Evolutionary conservation across 2,797 vertebrate species (phyloP).

Genomic region (Knipowitschia caucasica): DNA sequence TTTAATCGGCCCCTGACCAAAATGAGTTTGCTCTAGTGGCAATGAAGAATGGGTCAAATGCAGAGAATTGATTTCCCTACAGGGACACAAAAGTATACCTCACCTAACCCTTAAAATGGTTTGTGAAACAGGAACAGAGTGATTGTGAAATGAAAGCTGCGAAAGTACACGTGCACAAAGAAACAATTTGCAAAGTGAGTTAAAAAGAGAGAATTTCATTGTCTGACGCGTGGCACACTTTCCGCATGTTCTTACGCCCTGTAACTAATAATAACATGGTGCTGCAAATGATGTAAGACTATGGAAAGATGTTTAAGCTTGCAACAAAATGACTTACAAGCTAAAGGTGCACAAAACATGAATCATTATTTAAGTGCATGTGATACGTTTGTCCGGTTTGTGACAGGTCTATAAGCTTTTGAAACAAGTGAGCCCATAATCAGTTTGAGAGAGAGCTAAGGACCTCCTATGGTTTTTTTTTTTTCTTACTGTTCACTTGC

Average conservation of each 20-base stretch:
- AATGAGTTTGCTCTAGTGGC: too few species aligned
- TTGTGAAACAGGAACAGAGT: constrained; percentile 50
- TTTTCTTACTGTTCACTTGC: too few species aligned
- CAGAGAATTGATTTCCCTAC: too few species aligned
- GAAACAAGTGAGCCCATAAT: too few species aligned
- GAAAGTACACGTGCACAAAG: constrained; percentile 37
- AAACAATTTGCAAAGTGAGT: constrained; percentile 24
- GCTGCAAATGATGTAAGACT: constrained; percentile 24
- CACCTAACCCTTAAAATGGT: too few species aligned
- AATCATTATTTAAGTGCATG: background rate
- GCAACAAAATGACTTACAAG: constrained; percentile 3
- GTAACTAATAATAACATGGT: constrained; percentile 29
- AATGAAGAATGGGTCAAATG: too few species aligned
- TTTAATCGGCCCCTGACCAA: too few species aligned
- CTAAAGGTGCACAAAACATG: background rate
- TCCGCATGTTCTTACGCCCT: constrained; percentile 23
- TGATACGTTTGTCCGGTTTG: background rate
- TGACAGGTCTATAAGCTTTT: too few species aligned
- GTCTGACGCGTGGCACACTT: constrained; percentile 51
- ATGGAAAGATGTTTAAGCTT: constrained; percentile 18
- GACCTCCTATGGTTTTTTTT: too few species aligned
- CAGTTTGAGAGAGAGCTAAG: too few species aligned
- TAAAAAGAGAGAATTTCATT: constrained; percentile 18
- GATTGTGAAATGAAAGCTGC: constrained; percentile 27
- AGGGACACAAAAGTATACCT: too few species aligned